Evolutionary conservation across 2,888 invertebrate genomes (phyloP), one percentile per base, ranked within the genome.

Genomic region (Callyntrura guangdongensis): DNA sequence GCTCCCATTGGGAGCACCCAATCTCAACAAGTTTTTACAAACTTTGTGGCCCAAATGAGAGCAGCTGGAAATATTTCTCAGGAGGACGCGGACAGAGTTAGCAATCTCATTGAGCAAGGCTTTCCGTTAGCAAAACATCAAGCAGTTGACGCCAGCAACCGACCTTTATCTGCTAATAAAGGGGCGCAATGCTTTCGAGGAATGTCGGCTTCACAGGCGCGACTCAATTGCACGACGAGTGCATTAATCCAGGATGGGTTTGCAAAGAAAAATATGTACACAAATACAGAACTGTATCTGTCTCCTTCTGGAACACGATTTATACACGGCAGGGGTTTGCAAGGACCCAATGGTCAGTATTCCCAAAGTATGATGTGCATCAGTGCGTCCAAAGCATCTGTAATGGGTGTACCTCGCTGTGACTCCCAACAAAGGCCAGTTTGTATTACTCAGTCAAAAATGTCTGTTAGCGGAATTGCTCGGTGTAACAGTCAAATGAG

Each of bases 31-130:
- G 86, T 86, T 67, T 86, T 64, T 22, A 17, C 49, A 3, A 64
- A 77, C n/a, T 86, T 86, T 45, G 64, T 86, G 27, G 77, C 86
- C 11, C 86, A 86, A 67, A 86, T 86, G 86, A 53, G 27, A 5
- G 86, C 86, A 14, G 86, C 86, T 12, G 86, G 86, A 14, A 86
- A 64, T n/a, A 67, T 86, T 27, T 49, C 86, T 1, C 64, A 17
- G 36, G 53, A 77, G 8, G 86, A 86, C 20, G 86, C 86, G 0
- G 36, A 17, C 20, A 64, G 47, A 49, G 79, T 86, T 79, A n/a
- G 11, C 6, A 25, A 53, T 9, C 59, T 86, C 22, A 61, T 86
- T 14, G 12, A 9, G 2, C 25, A n/a, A 12, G 53, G 53, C 2
- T 45, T 72, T 9, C 69, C 69, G 4, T 20, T 72, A 36, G 36